A percentile compares a stretch with the other conserved stretches of the same genome.
phyloP scores from a whole-genome alignment of 2,113 vertebrate species.

The Catharus minimus region DNA sequence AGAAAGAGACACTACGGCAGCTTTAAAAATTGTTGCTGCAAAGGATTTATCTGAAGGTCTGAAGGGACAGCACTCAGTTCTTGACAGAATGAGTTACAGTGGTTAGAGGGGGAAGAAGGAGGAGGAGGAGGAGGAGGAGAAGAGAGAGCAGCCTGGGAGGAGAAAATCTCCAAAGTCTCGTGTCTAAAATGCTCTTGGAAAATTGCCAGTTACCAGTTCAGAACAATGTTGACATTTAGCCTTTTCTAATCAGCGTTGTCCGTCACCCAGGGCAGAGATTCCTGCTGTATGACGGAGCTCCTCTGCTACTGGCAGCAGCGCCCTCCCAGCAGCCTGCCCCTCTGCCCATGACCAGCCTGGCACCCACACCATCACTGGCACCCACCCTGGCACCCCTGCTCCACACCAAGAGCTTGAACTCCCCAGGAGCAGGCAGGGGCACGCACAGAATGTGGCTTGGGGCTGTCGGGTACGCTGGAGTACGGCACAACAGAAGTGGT shows the following conservation, averaged over 20 bases:
- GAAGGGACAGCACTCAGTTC: conserved; percentile 60
- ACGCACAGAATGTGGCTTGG: not conserved
- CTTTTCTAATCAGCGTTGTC: conserved; percentile 52
- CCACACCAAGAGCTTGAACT: not conserved
- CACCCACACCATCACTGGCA: not conserved
- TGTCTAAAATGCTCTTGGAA: conserved; percentile 57
- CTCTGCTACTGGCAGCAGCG: not conserved
- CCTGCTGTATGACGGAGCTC: conserved; percentile 26
- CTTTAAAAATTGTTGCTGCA: conserved; percentile 51
- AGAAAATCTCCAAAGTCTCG: conserved; percentile 48
- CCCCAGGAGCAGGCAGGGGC: not conserved
- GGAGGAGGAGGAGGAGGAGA: not conserved
- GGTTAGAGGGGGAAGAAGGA: not conserved
- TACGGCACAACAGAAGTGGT: not conserved
- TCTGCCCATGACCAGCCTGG: not conserved
- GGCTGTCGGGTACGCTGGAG: rapidly evolving
- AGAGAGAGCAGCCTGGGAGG: conserved; percentile 38
- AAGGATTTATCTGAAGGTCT: conserved; percentile 56
- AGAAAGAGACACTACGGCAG: conserved; percentile 14
- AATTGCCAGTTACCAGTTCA: conserved; percentile 51
- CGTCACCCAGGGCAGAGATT: conserved; percentile 62
- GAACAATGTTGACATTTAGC: conserved; percentile 75
- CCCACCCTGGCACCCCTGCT: not conserved
- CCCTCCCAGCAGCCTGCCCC: not conserved
- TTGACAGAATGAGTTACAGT: conserved; percentile 55